phyloP scores from a whole-genome alignment of 2,113 vertebrate genomes.

The Sinocyclocheilus anshuiensis region DNA sequence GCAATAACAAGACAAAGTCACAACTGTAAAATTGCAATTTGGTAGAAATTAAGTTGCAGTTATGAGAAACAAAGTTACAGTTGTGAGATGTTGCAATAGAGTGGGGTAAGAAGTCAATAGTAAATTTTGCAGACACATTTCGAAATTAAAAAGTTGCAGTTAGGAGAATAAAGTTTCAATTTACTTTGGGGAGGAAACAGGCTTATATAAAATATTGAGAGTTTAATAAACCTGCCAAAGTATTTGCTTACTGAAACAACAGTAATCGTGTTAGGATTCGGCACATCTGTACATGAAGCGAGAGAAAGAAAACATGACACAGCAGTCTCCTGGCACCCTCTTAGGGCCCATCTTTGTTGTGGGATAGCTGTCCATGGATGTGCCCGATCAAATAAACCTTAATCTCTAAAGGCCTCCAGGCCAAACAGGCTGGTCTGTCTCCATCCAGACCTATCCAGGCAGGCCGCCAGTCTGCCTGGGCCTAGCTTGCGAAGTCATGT shows the following conservation, averaged over 20 bases:
- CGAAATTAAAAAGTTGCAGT: neutral
- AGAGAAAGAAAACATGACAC: constrained; percentile 50
- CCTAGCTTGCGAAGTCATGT: constrained; percentile 32
- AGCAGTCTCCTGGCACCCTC: constrained; percentile 44
- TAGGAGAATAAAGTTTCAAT: neutral
- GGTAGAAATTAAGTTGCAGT: neutral
- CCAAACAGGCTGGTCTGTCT: constrained; percentile 16
- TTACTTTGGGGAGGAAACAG: neutral
- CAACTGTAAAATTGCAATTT: neutral
- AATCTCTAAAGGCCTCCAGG: constrained; percentile 48
- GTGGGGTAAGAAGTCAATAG: neutral
- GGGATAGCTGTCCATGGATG: constrained; percentile 40
- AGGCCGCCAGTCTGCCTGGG: constrained; percentile 43
- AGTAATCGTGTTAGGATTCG: neutral
- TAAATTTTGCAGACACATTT: neutral
- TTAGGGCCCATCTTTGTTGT: constrained; percentile 15
- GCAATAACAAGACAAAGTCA: neutral
- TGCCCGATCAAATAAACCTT: constrained; percentile 49
- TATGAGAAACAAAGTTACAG: neutral
- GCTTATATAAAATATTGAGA: neutral
- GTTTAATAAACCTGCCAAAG: constrained; percentile 2
- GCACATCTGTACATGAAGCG: constrained; percentile 25
- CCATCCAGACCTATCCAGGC: constrained; percentile 30
- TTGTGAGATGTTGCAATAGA: neutral
- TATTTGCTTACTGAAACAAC: neutral